Evolutionary conservation across 1,140 invertebrate genomes (phyloP).

Genomic region (Nilaparvata lugens): DNA sequence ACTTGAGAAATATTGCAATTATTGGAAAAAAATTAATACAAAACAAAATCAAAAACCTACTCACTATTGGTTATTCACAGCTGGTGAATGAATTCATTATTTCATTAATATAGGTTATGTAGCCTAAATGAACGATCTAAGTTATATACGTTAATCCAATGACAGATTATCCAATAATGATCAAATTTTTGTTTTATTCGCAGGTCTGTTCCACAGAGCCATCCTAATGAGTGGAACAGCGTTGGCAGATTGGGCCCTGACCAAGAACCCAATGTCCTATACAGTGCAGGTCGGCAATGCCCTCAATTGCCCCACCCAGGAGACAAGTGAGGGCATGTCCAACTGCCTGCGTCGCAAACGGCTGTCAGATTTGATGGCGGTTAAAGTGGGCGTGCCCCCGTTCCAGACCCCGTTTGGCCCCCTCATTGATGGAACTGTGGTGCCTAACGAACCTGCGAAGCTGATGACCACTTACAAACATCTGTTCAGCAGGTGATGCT

Average conservation of each 20-base stretch:
- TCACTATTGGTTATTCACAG: no score
- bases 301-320: slow-evolving; percentile 57
- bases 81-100: not conserved
- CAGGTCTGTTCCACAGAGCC: slow-evolving; percentile 81
- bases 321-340: slow-evolving; percentile 42
- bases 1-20: no score
- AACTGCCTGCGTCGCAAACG: slow-evolving; percentile 52
- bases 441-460: slow-evolving; percentile 63
- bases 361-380: slow-evolving; percentile 60
- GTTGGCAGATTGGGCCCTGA: slow-evolving; percentile 79
- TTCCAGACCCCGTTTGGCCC: slow-evolving; percentile 68
- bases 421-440: slow-evolving; percentile 71
- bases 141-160: not conserved
- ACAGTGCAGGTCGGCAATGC: slow-evolving; percentile 70
- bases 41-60: not conserved
- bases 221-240: slow-evolving; percentile 93
- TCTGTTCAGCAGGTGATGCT: slow-evolving; percentile 56
- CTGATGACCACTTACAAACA: slow-evolving; percentile 63
- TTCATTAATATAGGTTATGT: not conserved
- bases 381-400: slow-evolving; percentile 47
- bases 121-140: not conserved
- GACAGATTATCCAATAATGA: no score
- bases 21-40: no score
- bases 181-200: slow-evolving; percentile 28
- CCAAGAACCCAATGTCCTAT: slow-evolving; percentile 64